A percentile compares a stretch with the other conserved stretches of the same genome.
Conservation (phyloP, 2,797 vertebrate species). For the Simalia tracyae region DNA sequence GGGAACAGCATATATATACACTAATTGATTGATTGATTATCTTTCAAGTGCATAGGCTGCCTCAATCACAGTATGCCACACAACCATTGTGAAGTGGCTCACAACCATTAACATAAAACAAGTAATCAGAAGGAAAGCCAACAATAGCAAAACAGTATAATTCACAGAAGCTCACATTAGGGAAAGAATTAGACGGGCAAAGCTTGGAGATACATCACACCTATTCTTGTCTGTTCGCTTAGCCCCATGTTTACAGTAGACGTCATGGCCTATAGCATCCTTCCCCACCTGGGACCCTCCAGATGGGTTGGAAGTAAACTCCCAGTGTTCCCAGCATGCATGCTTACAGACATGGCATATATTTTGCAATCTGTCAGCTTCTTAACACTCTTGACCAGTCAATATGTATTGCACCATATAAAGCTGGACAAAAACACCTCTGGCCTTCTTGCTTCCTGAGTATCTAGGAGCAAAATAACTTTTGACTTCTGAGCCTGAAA, state of each 20-base stretch:
- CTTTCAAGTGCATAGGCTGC: neutral
- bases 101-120: neutral
- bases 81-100: neutral
- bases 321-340: neutral
- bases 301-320: neutral
- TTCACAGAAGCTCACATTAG: neutral
- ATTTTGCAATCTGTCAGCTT: neutral
- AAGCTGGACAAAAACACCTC: neutral
- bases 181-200: neutral
- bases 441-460: neutral
- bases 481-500: neutral
- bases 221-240: neutral
- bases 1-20: neutral
- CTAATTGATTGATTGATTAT: neutral
- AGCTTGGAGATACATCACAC: neutral
- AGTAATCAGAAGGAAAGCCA: neutral
- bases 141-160: neutral
- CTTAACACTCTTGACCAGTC: neutral
- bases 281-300: neutral
- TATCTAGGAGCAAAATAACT: neutral
- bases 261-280: neutral
- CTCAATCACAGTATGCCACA: neutral
- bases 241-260: neutral
- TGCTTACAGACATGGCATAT: neutral
- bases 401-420: neutral